These are phyloP conservation scores for Bradypodion ventrale DNA, from an alignment of 2,797 vertebrate species.

Conservation along the genomic window DNA sequence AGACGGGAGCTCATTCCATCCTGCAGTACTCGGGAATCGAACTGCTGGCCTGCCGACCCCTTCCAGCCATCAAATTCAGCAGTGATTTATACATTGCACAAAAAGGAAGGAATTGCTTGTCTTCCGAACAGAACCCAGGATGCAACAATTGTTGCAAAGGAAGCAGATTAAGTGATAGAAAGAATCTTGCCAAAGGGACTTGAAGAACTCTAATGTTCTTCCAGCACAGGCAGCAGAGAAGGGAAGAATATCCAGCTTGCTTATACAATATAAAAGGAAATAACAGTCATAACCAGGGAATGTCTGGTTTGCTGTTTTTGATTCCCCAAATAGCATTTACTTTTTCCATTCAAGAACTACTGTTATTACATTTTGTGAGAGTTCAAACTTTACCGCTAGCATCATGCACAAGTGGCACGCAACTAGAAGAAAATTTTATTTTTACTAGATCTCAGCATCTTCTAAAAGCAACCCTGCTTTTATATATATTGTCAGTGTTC, in stretches of 20 bases:
- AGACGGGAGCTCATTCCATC: too few species aligned
- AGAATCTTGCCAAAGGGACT: slow-evolving; percentile 26
- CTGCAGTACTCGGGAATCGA: too few species aligned
- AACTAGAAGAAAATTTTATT: slow-evolving; percentile 37
- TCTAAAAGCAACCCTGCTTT: neutral
- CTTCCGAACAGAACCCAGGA: slow-evolving; percentile 15
- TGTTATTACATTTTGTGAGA: slow-evolving; percentile 5
- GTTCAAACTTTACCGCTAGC: slow-evolving; percentile 27
- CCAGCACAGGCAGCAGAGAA: neutral
- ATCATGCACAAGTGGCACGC: slow-evolving; percentile 39
- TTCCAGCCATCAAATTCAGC: too few species aligned
- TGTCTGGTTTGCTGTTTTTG: slow-evolving; percentile 16
- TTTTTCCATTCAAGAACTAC: neutral
- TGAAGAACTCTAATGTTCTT: slow-evolving; percentile 22
- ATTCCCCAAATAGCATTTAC: neutral
- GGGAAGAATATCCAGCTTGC: slow-evolving; percentile 9
- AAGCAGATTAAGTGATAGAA: slow-evolving; percentile 32
- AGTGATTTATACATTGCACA: slow-evolving; percentile 5
- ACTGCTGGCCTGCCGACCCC: too few species aligned
- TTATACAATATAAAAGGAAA: slow-evolving; percentile 8
- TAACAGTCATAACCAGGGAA: slow-evolving; percentile 10
- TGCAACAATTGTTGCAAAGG: slow-evolving; percentile 26
- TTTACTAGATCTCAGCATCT: neutral
- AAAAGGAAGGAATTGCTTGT: slow-evolving; percentile 27
- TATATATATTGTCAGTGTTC: neutral